A percentile compares a stretch with the other conserved stretches of the same genome.
Conservation (phyloP, 2,797 vertebrate genomes). For the Ctenopoma multispine region DNA sequence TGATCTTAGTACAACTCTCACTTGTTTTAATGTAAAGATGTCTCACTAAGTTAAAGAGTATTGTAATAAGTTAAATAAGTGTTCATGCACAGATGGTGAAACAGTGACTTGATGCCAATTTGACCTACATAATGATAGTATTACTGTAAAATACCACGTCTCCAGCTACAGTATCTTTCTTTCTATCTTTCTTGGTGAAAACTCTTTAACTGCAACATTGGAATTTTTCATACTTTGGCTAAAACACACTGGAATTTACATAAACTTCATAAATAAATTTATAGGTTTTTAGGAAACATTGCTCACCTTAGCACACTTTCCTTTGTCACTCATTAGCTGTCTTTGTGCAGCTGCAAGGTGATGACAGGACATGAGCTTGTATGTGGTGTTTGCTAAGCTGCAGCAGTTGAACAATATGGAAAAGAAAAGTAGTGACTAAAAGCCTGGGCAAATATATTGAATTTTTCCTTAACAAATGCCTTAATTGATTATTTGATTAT, state of each 20-base stretch:
- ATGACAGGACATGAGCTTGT: no score
- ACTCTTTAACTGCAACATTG: background rate
- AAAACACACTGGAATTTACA: no score
- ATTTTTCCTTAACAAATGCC: background rate
- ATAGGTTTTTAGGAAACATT: no score
- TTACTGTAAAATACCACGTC: conserved; percentile 35
- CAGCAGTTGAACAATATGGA: no score
- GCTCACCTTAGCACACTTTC: no score
- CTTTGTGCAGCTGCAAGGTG: no score
- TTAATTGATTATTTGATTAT: background rate
- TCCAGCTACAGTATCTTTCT: background rate
- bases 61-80: conserved; percentile 53
- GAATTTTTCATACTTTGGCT: background rate
- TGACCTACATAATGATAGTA: conserved; percentile 59
- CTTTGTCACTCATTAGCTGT: no score
- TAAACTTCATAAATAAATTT: no score
- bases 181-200: no score
- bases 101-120: conserved; percentile 41
- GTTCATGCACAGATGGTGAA: conserved; percentile 49
- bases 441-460: no score
- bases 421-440: background rate
- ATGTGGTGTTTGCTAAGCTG: no score
- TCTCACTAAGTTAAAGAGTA: conserved; percentile 45
- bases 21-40: conserved; percentile 55
- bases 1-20: conserved; percentile 53